Evolutionary conservation across 2,113 vertebrate species (phyloP).

Genomic region (Marcusenius ussheri): DNA sequence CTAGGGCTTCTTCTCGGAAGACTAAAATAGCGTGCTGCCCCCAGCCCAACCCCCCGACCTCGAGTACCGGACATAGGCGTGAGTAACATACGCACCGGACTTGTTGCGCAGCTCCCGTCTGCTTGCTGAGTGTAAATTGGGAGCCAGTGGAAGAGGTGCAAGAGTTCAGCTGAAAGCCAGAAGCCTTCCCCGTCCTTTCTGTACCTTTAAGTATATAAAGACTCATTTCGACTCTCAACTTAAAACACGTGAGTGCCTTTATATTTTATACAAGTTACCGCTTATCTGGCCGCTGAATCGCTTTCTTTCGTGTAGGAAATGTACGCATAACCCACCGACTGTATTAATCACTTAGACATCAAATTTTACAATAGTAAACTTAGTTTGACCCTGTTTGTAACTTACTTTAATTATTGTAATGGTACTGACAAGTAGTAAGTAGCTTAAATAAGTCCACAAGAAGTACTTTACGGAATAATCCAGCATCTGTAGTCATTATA

Average conservation of each 20-base stretch:
- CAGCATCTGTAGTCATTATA: neutral
- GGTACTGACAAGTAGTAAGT: neutral
- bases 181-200: slow-evolving; percentile 31
- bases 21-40: neutral
- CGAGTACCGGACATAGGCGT: slow-evolving; percentile 8
- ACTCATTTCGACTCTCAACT: neutral
- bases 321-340: neutral
- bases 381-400: neutral
- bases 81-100: neutral
- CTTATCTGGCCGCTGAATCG: neutral
- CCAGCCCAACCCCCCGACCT: neutral
- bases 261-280: neutral
- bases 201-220: slow-evolving; percentile 41
- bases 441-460: neutral
- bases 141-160: slow-evolving; percentile 39
- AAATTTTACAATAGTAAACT: neutral
- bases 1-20: neutral
- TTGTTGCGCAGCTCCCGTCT: neutral
- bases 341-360: neutral
- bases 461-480: neutral
- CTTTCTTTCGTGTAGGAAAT: neutral
- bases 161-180: slow-evolving; percentile 37
- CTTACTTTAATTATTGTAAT: neutral
- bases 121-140: neutral
- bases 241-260: neutral